Base-by-base conservation (phyloP, 2,888 invertebrate species). In the Cryptophagus acutangulus region DNA sequence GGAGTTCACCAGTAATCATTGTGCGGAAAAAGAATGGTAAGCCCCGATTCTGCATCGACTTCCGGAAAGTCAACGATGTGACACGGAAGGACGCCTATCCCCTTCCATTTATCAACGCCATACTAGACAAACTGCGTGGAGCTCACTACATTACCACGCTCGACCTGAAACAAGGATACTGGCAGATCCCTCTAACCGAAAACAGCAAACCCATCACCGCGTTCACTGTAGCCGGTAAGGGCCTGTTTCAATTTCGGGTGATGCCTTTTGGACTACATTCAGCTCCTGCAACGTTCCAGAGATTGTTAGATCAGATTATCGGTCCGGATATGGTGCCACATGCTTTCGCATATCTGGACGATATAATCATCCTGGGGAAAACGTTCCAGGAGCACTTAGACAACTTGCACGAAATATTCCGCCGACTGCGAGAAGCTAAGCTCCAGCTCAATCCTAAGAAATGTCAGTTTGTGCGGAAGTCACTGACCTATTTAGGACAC, bases 201-300 rank as follows among this genome's bases (percentile, higher is more conserved):
- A 39, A 45, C 3, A 51, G 54, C 17, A 40, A 41, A 36, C 45
- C 41, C 1, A 45, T 55, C 2, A 59, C 59, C 14, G 58, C 58
- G 2, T 60, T 60, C 37, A 54, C 54, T 14, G 54, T 59, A 1
- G 55, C 58, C 1, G 52, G 51, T 3, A 28, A 50, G 25, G 59
- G 57, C 3, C 43, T 59, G 1, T 61, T 49, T 34, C 54, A 61
- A 3, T 62, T 62, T 33, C 45, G 29, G 4, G 53, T 53, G 0
- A 55, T 62, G 55, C 59, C 61, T 2, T 62, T 63, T 46, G 62
- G 61, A 2, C 36, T 61, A 2, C 49, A 51, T 34, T 48, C 50
- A 24, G 56, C 59, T 1, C 52, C 54, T 2, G 55, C 56, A 4
- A 59, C 59, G 0, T 61, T 57, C 31, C 57, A 60, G 34, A 29